Conservation (phyloP, 2,888 invertebrate genomes). For the Lepas anatifera region DNA sequence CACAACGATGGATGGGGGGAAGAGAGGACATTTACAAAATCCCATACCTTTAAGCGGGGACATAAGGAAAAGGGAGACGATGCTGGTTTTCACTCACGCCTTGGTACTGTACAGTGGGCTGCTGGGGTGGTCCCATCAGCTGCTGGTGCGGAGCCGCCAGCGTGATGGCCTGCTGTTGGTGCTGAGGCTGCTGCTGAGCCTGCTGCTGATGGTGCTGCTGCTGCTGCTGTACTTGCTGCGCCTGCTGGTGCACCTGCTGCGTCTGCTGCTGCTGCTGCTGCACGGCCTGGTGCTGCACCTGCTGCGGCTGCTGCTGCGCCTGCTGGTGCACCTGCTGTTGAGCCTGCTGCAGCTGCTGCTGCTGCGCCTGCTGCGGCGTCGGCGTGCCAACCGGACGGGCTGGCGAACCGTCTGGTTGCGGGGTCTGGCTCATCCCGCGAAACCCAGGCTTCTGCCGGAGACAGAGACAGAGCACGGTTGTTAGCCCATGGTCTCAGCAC, state of each 20-base stretch:
- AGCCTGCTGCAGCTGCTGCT: conserved; percentile 18
- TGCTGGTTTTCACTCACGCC: neutral
- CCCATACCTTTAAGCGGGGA: too few relatives aligned
- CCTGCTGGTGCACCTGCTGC: neutral
- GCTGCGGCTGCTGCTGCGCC: conserved; percentile 20
- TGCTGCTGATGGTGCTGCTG: neutral
- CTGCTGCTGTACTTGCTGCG: neutral
- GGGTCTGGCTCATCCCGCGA: conserved; percentile 2
- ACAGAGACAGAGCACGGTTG: too few relatives aligned
- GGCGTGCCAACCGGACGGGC: conserved; percentile 8
- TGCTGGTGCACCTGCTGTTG: conserved; percentile 20
- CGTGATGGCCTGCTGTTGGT: neutral
- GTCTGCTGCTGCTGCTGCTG: neutral
- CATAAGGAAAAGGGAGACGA: too few relatives aligned
- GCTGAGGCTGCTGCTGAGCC: neutral
- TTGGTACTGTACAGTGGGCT: neutral
- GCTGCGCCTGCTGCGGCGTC: conserved; percentile 16
- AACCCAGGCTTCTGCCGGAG: too few relatives aligned
- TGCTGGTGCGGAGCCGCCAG: neutral
- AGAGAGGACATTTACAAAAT: too few relatives aligned
- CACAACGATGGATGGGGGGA: too few relatives aligned
- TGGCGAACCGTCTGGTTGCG: neutral
- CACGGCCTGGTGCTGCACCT: neutral
- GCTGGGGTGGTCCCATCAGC: conserved; percentile 3
- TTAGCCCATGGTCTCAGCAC: too few relatives aligned